These are phyloP conservation scores for Caracal caracal DNA, from an alignment of 2,113 vertebrate species.

Conservation along the genomic window DNA sequence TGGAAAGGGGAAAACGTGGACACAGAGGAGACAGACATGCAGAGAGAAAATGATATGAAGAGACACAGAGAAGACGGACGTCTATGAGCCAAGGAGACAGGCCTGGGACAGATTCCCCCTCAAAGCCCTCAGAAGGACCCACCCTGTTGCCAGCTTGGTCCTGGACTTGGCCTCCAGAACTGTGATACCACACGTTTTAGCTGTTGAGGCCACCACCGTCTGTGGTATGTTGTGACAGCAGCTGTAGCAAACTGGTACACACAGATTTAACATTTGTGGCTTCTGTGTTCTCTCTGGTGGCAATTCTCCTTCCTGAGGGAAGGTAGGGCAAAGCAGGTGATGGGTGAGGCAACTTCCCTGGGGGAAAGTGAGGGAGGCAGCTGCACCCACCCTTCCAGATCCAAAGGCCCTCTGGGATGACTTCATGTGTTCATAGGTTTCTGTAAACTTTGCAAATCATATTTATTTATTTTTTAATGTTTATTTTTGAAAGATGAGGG, in stretches of 20 bases:
- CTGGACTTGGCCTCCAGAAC: background rate
- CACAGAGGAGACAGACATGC: background rate
- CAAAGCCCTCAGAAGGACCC: background rate
- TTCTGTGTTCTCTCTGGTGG: background rate
- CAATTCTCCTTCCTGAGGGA: background rate
- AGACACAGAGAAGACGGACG: background rate
- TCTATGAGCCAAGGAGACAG: too few species aligned
- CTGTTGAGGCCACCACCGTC: background rate
- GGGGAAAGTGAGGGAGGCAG: background rate
- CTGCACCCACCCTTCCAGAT: background rate
- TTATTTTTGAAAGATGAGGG: too few species aligned
- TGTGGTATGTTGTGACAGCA: background rate
- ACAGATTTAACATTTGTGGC: too few species aligned
- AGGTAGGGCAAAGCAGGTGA: background rate
- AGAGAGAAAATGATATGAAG: background rate
- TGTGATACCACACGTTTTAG: rapidly evolving
- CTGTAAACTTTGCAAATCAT: background rate
- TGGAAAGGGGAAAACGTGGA: background rate
- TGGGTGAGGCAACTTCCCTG: background rate
- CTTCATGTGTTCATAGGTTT: rapidly evolving
- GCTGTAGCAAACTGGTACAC: background rate
- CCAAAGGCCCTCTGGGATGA: too few species aligned
- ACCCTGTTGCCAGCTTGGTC: background rate
- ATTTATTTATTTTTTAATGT: background rate
- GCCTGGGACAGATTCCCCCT: background rate